A percentile compares a stretch with the other conserved stretches of the same genome.
These are phyloP conservation scores for Struthio camelus DNA, from an alignment of 2,113 vertebrate genomes.

Conservation along the genomic window DNA sequence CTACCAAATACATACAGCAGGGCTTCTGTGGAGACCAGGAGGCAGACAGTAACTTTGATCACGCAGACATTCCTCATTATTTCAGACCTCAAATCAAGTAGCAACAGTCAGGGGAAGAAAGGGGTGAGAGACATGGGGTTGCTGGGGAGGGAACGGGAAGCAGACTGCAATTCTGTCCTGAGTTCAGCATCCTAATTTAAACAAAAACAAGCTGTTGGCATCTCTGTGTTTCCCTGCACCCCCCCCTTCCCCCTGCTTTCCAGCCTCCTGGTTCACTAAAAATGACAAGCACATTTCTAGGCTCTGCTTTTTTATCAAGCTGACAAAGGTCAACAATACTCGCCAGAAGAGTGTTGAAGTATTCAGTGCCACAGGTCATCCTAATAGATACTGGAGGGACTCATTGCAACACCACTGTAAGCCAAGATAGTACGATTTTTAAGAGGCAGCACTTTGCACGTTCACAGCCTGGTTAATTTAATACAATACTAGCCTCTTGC, in stretches of 20 bases:
- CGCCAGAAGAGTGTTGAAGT: conserved; percentile 77
- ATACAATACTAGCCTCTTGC: conserved; percentile 70
- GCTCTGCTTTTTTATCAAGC: conserved; percentile 78
- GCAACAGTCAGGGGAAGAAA: conserved; percentile 52
- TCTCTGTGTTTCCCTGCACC: conserved; percentile 25
- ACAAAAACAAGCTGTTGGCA: conserved; percentile 41
- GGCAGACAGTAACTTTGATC: conserved; percentile 64
- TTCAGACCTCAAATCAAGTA: conserved; percentile 68
- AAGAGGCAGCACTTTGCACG: conserved; percentile 67
- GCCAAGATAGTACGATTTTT: conserved; percentile 63
- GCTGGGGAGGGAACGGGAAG: conserved; percentile 41
- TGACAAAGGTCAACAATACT: conserved; percentile 90
- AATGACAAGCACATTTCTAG: conserved; percentile 60
- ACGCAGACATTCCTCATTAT: conserved; percentile 63
- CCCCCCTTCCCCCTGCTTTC: conserved; percentile 13
- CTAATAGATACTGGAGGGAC: conserved; percentile 77
- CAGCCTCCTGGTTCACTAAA: conserved; percentile 58
- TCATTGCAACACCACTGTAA: conserved; percentile 68
- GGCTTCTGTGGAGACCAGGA: conserved; percentile 51
- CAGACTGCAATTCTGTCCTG: conserved; percentile 42
- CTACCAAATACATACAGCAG: conserved; percentile 36
- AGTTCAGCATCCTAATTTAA: conserved; percentile 60
- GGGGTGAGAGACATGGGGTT: conserved; percentile 43
- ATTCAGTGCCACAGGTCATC: conserved; percentile 80
- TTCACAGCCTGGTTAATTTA: conserved; percentile 73